A percentile compares a stretch with the other conserved stretches of the same genome.
Evolutionary conservation across 2,888 invertebrate species (phyloP).

Genomic region (Trissolcus brochymenae): DNA sequence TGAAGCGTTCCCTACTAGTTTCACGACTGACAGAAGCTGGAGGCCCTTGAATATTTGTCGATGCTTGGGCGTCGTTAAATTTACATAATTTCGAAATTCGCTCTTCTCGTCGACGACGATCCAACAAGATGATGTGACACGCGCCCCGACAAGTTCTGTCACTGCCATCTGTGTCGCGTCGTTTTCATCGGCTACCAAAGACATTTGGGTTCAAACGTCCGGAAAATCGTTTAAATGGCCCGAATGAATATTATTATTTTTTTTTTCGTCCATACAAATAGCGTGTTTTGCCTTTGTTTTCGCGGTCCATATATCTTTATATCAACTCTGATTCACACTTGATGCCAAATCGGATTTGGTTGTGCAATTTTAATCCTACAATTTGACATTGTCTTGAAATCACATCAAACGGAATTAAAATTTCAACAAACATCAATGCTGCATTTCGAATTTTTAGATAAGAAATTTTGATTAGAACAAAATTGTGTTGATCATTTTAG

Average conservation of each 20-base stretch:
- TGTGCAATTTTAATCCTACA: too few species aligned
- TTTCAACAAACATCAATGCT: too few species aligned
- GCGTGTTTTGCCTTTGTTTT: not conserved
- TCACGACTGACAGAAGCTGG: slow-evolving; percentile 51
- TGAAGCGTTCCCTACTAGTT: slow-evolving; percentile 43
- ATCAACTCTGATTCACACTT: too few species aligned
- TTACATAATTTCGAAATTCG: slow-evolving; percentile 73
- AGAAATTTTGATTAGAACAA: too few species aligned
- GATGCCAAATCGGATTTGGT: too few species aligned
- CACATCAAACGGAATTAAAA: too few species aligned
- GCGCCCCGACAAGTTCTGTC: slow-evolving; percentile 54
- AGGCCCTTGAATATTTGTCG: slow-evolving; percentile 59
- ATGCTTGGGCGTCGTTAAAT: slow-evolving; percentile 63
- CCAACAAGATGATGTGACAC: slow-evolving; percentile 60
- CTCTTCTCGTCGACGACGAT: slow-evolving; percentile 61
- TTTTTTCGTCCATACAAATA: slow-evolving; percentile 10
- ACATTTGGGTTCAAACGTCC: slow-evolving; percentile 70
- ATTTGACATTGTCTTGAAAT: too few species aligned
- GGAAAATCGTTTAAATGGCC: slow-evolving; percentile 73
- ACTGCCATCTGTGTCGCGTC: slow-evolving; percentile 52
- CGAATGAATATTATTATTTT: slow-evolving; percentile 62
- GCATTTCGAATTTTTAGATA: too few species aligned
- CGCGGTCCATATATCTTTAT: too few species aligned
- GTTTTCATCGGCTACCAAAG: slow-evolving; percentile 59
- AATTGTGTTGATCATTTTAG: too few species aligned